Evolutionary conservation across 2,797 vertebrate genomes (phyloP).

Genomic region (Gallinago nigripennis): DNA sequence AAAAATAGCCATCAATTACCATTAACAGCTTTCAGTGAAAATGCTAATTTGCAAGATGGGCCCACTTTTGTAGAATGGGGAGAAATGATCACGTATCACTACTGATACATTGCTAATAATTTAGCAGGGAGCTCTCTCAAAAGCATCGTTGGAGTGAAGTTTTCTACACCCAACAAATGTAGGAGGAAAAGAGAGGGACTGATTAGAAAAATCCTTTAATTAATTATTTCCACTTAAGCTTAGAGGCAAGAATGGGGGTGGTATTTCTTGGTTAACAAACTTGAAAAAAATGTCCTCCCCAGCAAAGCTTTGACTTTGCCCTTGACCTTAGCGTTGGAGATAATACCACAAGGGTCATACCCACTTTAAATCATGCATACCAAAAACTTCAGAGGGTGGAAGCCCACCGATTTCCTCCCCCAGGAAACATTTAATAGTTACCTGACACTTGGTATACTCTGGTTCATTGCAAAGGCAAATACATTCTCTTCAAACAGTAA

Average conservation of each 20-base stretch:
- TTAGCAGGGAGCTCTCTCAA: not conserved
- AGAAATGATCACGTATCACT: not conserved
- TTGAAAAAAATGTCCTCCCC: not conserved
- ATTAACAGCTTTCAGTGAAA: not conserved
- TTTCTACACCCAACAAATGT: not conserved
- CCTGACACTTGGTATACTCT: conserved; percentile 20
- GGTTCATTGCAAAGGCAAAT: conserved; percentile 52
- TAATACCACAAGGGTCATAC: not conserved
- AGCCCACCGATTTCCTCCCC: not conserved
- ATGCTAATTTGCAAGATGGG: not conserved
- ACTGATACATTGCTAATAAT: not conserved
- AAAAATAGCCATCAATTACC: not conserved
- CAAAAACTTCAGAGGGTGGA: conserved; percentile 10
- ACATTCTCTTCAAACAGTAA: conserved; percentile 26
- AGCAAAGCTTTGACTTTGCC: not conserved
- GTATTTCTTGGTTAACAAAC: not conserved
- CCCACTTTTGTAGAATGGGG: not conserved
- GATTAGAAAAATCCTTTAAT: not conserved
- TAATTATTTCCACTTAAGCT: not conserved
- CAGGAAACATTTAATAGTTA: conserved; percentile 56
- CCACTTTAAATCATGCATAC: conserved; percentile 10
- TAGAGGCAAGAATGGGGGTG: not conserved
- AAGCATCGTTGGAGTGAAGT: not conserved
- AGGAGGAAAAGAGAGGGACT: not conserved
- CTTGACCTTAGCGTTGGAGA: not conserved